Evolutionary conservation across 2,113 vertebrate genomes (phyloP), one percentile per base, ranked within the genome.

Genomic region (Donacobius atricapilla): DNA sequence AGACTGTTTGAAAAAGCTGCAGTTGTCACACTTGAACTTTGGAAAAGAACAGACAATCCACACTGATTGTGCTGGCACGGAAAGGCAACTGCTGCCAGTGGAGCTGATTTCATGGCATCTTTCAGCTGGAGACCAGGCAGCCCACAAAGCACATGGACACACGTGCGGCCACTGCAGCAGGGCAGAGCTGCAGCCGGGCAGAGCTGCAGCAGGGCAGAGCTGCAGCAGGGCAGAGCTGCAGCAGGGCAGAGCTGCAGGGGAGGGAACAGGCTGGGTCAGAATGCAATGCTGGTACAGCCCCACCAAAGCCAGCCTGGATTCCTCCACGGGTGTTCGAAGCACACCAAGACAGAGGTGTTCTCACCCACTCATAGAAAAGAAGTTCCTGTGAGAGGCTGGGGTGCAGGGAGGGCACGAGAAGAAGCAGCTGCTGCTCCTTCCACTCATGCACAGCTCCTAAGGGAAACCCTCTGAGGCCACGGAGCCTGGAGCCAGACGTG

Each of bases 11-110:
- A 48, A 91, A 96, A 91, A 79, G 84, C 96, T 60, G 45, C 83
- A 40, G 27, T 57, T 40, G 37, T 93, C 93, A 94, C 93, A 72
- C 76, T 68, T 72, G 93, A 96, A 92, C 91, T 97, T 82, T 30
- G 51, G 93, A 86, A 84, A 88, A 95, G 97, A 96, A 95, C 4
- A 78, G 91, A 95, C 96, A 94, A 97, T 94, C 84, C 75, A 18
- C 58, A 24, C 94, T 94, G 96, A 97, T 88, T 97, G 95, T 71
- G 93, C 81, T 78, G 93, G 93, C 96, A 77, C 92, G 79, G 83
- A 75, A 80, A 96, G 83, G 87, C 54, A 56, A 64, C 68, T 35
- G 75, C 96, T 89, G 93, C 92, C 51, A 48, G 40, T 42, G 25
- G 96, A 90, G 86, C 25, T 76, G 54, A 93, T 94, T 89, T 77